Evolutionary conservation across 2,797 vertebrate genomes (phyloP).

Genomic region (Glyptemys insculpta): DNA sequence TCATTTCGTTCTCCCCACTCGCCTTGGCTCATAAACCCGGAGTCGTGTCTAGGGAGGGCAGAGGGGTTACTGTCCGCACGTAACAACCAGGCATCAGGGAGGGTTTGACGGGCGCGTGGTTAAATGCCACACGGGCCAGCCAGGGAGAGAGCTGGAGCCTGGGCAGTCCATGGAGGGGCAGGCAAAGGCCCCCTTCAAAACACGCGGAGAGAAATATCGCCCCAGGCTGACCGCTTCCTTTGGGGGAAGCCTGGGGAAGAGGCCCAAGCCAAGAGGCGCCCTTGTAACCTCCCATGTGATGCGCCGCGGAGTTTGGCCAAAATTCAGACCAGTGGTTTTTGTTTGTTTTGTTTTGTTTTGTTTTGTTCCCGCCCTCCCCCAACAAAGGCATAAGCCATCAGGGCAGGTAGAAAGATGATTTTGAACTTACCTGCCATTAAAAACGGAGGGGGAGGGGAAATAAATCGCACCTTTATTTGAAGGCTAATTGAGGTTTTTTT

Average conservation of each 20-base stretch:
- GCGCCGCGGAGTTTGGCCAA: not conserved
- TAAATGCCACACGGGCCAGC: not conserved
- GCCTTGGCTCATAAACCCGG: not conserved
- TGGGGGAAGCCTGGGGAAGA: too few species aligned
- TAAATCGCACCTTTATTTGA: not conserved
- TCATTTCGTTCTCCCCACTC: not conserved
- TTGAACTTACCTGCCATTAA: not conserved
- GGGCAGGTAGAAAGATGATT: not conserved
- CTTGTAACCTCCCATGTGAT: not conserved
- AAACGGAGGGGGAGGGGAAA: not conserved
- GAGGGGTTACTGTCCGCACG: too few species aligned
- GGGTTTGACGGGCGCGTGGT: not conserved
- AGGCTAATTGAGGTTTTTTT: not conserved
- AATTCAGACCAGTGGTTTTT: not conserved
- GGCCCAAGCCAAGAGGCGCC: too few species aligned
- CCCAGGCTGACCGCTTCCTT: too few species aligned
- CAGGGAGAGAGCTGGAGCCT: too few species aligned
- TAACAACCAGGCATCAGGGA: not conserved
- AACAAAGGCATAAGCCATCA: not conserved
- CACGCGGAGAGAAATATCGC: too few species aligned
- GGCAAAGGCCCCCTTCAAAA: too few species aligned
- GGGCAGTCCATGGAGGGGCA: too few species aligned
- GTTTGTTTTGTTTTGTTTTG: too few species aligned
- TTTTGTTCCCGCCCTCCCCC: too few species aligned
- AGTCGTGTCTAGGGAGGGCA: not conserved